phyloP scores from a whole-genome alignment of 2,888 invertebrate species.

The Lycia hirtaria region DNA sequence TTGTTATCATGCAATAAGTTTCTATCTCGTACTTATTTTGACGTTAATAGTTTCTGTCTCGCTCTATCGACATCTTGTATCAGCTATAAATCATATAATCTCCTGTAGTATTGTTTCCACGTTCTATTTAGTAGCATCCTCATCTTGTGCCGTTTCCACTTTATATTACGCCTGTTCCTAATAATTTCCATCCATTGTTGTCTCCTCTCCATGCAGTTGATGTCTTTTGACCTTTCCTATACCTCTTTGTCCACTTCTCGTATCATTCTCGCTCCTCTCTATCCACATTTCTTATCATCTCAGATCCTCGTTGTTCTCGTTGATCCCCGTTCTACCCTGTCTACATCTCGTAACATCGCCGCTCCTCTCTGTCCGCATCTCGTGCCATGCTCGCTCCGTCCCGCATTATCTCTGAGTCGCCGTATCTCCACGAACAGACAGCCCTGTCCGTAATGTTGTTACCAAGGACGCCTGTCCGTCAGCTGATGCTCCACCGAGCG shows the following conservation, averaged over 20 bases:
- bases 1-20: too few species aligned
- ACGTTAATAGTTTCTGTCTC: too few species aligned
- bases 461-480: slow-evolving; percentile 24
- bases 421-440: too few species aligned
- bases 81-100: too few species aligned
- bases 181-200: background rate
- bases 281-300: background rate
- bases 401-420: too few species aligned
- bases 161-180: background rate
- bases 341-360: background rate
- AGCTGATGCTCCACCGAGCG: slow-evolving; percentile 26
- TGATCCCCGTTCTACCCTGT: background rate
- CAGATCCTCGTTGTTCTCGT: too few species aligned
- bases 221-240: too few species aligned
- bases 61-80: too few species aligned
- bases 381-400: background rate
- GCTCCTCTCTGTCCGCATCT: background rate
- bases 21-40: too few species aligned
- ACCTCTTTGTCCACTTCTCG: too few species aligned
- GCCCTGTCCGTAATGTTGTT: slow-evolving; percentile 23
- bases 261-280: background rate
- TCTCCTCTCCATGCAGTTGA: too few species aligned
- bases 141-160: background rate
- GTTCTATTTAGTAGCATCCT: background rate
- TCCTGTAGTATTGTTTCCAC: background rate